Conservation (phyloP, 2,888 invertebrate genomes). For the Plagodis dolabraria region DNA sequence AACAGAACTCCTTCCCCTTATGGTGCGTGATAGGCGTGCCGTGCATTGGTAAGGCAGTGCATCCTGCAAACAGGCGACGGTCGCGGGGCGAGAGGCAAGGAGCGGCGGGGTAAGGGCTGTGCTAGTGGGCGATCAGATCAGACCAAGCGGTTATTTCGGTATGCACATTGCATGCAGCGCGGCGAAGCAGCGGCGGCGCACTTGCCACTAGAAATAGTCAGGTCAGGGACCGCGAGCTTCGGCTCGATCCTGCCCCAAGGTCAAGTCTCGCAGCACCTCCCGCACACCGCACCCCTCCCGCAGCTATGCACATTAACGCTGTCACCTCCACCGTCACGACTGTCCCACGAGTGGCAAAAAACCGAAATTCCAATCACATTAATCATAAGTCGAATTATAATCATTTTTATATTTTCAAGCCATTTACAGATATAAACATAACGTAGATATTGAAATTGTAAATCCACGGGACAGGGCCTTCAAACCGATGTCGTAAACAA, state of each 20-base stretch:
- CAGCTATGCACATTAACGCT: conserved; percentile 56
- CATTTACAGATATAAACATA: conserved; percentile 21
- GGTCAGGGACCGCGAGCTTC: conserved; percentile 82
- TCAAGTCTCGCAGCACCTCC: conserved; percentile 68
- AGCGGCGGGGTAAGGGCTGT: conserved; percentile 43
- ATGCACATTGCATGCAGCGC: conserved; percentile 83
- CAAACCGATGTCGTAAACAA: conserved; percentile 31
- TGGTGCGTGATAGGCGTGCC: conserved; percentile 64
- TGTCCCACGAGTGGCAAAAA: conserved; percentile 35
- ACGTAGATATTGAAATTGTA: conserved; percentile 13
- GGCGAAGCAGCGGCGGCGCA: conserved; percentile 66
- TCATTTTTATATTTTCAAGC: conserved; percentile 20
- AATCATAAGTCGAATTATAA: conserved; percentile 11
- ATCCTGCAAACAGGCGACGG: conserved; percentile 59
- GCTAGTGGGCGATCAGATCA: conserved; percentile 58
- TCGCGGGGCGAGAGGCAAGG: conserved; percentile 42
- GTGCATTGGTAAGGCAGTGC: conserved; percentile 64
- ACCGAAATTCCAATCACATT: conserved; percentile 24
- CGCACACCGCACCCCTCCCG: conserved; percentile 40
- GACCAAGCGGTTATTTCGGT: conserved; percentile 81
- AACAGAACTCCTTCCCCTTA: conserved; percentile 61
- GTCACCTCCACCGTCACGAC: conserved; percentile 61
- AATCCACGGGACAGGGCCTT: conserved; percentile 20
- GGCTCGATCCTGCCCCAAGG: conserved; percentile 83
- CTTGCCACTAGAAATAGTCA: conserved; percentile 85